These are phyloP conservation scores for Acleris cristana DNA, from an alignment of 2,888 invertebrate genomes.

Conservation along the genomic window DNA sequence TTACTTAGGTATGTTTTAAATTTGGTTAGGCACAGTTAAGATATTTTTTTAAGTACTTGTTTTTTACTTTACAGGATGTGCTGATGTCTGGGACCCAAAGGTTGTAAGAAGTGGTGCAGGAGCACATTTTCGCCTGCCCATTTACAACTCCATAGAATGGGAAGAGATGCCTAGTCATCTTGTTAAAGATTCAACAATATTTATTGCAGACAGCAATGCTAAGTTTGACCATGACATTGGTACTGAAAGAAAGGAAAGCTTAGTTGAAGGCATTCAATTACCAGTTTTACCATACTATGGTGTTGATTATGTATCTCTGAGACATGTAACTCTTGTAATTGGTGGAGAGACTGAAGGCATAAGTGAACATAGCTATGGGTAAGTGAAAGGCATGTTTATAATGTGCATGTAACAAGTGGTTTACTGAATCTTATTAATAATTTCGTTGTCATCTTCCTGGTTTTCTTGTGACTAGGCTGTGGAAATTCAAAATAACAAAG, in stretches of 20 bases:
- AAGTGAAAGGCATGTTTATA: constrained; percentile 43
- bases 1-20: no score
- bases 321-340: constrained; percentile 87
- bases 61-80: constrained; percentile 86
- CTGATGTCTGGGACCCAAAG: constrained; percentile 95
- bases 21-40: no score
- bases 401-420: no score
- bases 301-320: constrained; percentile 78
- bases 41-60: background rate
- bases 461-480: no score
- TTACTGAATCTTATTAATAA: no score
- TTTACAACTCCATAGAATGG: constrained; percentile 87
- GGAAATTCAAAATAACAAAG: no score
- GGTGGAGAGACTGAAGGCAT: constrained; percentile 96
- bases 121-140: constrained; percentile 91
- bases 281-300: constrained; percentile 86
- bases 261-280: constrained; percentile 54
- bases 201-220: constrained; percentile 87
- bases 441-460: no score
- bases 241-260: constrained; percentile 34
- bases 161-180: constrained; percentile 80
- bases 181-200: constrained; percentile 78
- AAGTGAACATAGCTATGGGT: constrained; percentile 88
- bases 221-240: constrained; percentile 46
- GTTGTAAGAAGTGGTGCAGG: constrained; percentile 93